A percentile compares a stretch with the other conserved stretches of the same genome.
Conservation (phyloP, 2,888 invertebrate species). For the Blastobasis lacticolella region DNA sequence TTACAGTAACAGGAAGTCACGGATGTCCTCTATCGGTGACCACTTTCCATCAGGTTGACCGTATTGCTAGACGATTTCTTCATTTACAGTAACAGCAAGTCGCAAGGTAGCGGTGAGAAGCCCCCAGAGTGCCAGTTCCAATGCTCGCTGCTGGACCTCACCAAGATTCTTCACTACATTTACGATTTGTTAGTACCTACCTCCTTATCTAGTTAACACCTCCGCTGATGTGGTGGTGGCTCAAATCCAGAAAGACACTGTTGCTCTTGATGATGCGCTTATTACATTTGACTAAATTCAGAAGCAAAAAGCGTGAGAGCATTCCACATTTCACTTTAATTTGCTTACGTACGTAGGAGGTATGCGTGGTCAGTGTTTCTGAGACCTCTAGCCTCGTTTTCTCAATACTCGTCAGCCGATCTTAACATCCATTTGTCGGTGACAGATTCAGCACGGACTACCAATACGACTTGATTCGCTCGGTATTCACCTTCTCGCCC, state of each 20-base stretch:
- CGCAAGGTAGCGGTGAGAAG: too few species aligned
- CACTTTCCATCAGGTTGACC: neutral
- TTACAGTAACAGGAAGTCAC: too few species aligned
- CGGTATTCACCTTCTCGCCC: constrained; percentile 51
- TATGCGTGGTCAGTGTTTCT: neutral
- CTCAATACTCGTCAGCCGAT: neutral
- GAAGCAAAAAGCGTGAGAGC: too few species aligned
- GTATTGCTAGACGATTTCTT: constrained; percentile 25
- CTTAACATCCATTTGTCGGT: neutral
- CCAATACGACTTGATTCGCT: constrained; percentile 53
- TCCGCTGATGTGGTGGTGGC: neutral
- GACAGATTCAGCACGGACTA: constrained; percentile 59
- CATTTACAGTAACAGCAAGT: constrained; percentile 19
- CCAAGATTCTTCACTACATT: constrained; percentile 60
- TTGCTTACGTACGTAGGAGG: neutral
- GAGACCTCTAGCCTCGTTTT: neutral
- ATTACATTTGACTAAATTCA: neutral
- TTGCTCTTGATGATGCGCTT: neutral
- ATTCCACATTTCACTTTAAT: neutral
- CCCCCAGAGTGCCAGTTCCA: constrained; percentile 29
- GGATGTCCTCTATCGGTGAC: too few species aligned
- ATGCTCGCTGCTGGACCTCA: constrained; percentile 45
- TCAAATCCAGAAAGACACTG: neutral
- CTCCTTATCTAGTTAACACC: neutral
- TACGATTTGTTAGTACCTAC: constrained; percentile 51